phyloP scores from a whole-genome alignment of 1,140 invertebrate genomes.

The Saxidomus purpurata region DNA sequence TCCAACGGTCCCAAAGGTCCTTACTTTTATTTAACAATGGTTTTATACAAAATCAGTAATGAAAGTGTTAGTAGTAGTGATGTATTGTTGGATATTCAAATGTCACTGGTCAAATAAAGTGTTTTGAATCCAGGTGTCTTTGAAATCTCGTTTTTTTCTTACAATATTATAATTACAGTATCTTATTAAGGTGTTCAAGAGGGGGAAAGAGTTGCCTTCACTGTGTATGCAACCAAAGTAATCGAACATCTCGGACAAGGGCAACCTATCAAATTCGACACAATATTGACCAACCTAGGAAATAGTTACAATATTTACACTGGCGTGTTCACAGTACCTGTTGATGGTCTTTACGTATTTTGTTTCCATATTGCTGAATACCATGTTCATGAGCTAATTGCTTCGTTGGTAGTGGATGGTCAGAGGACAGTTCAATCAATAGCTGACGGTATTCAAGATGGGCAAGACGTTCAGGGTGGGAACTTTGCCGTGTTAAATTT shows the following conservation, averaged over 20 bases:
- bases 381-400: not conserved
- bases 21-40: too few species aligned
- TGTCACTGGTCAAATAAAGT: too few species aligned
- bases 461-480: not conserved
- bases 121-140: too few species aligned
- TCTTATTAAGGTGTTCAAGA: not conserved
- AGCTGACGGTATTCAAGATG: not conserved
- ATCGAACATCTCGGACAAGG: not conserved
- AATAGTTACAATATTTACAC: not conserved
- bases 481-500: not conserved
- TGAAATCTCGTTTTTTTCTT: too few species aligned
- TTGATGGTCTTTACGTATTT: not conserved
- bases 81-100: too few species aligned
- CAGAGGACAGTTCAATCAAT: not conserved
- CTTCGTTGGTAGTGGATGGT: not conserved
- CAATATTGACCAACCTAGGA: not conserved
- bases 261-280: not conserved
- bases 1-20: too few species aligned
- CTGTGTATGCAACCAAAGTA: not conserved
- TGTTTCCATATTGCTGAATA: not conserved
- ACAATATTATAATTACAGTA: too few species aligned
- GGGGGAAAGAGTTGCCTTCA: not conserved
- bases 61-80: too few species aligned
- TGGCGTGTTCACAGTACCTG: not conserved
- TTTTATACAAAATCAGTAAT: too few species aligned